Conservation (phyloP, 2,888 invertebrate species). For the Pristionchus maxplancki region DNA sequence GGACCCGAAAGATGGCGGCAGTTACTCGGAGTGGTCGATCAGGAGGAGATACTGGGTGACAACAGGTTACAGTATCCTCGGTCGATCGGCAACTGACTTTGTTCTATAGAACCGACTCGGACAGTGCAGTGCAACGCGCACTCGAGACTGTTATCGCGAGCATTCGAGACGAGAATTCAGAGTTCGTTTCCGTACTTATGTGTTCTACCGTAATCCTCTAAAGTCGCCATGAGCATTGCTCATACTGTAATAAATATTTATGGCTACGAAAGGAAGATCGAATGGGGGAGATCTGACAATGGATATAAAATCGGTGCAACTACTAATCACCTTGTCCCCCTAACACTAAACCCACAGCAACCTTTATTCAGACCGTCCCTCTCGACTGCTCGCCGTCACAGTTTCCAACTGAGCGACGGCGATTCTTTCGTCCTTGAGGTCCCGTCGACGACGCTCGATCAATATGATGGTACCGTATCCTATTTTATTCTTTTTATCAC, state of each 20-base stretch:
- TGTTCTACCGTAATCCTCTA: background rate
- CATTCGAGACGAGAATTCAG: background rate
- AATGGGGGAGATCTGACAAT: too few species aligned
- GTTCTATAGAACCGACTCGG: background rate
- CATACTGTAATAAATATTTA: too few species aligned
- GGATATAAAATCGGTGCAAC: too few species aligned
- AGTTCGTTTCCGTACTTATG: background rate
- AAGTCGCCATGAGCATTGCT: too few species aligned
- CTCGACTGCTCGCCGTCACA: slow-evolving; percentile 4
- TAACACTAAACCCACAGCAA: too few species aligned
- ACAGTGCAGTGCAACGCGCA: background rate
- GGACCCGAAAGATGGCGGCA: background rate
- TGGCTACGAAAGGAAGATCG: too few species aligned
- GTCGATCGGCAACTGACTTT: background rate
- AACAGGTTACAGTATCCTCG: background rate
- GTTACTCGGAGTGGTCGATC: slow-evolving; percentile 5
- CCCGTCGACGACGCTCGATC: slow-evolving; percentile 4
- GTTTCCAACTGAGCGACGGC: slow-evolving; percentile 22
- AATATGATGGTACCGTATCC: slow-evolving; percentile 15
- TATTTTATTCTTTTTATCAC: too few species aligned
- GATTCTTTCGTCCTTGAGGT: slow-evolving; percentile 3
- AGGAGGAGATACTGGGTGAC: background rate
- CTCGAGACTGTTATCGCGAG: slow-evolving; percentile 17
- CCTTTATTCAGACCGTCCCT: background rate
- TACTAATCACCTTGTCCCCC: too few species aligned